Conservation (phyloP, 2,888 invertebrate species). For the Rhorus exstirpatorius region DNA sequence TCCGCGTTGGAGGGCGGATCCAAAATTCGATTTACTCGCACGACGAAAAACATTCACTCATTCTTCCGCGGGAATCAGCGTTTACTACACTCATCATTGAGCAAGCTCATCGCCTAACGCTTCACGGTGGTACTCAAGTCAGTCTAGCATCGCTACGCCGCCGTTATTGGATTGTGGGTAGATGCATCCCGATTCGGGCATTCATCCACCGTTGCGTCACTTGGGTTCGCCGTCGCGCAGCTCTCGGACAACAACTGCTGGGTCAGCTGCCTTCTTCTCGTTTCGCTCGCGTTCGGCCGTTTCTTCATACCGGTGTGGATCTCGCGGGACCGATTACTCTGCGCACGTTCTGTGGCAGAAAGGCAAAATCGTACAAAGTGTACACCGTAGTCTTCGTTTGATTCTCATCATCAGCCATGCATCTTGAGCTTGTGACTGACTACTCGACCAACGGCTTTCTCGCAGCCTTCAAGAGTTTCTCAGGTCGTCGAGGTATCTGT, state of each 20-base stretch:
- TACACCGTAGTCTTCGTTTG: slow-evolving; percentile 72
- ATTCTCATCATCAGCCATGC: slow-evolving; percentile 71
- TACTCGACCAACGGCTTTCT: slow-evolving; percentile 66
- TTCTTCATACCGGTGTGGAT: slow-evolving; percentile 63
- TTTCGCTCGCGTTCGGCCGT: slow-evolving; percentile 46
- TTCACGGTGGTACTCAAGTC: slow-evolving; percentile 70
- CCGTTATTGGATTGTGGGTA: slow-evolving; percentile 69
- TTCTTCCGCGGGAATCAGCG: slow-evolving; percentile 50
- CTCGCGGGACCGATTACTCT: slow-evolving; percentile 69
- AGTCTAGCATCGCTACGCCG: slow-evolving; percentile 50
- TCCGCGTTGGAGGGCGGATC: slow-evolving; percentile 1
- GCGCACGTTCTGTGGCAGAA: slow-evolving; percentile 39
- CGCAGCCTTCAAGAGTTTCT: slow-evolving; percentile 60
- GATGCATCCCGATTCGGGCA: slow-evolving; percentile 44
- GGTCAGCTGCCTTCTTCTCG: slow-evolving; percentile 59
- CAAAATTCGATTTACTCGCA: no score
- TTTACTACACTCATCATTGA: slow-evolving; percentile 58
- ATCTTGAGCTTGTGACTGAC: slow-evolving; percentile 71
- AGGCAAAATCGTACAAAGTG: slow-evolving; percentile 49
- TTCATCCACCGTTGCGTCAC: slow-evolving; percentile 60
- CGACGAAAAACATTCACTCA: slow-evolving; percentile 50
- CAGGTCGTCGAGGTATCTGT: slow-evolving; percentile 32
- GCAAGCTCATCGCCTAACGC: slow-evolving; percentile 56
- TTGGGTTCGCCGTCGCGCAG: slow-evolving; percentile 64
- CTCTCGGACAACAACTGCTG: slow-evolving; percentile 45